These are phyloP conservation scores for Physocephala rufipes DNA, from an alignment of 2,888 invertebrate genomes.

Conservation along the genomic window DNA sequence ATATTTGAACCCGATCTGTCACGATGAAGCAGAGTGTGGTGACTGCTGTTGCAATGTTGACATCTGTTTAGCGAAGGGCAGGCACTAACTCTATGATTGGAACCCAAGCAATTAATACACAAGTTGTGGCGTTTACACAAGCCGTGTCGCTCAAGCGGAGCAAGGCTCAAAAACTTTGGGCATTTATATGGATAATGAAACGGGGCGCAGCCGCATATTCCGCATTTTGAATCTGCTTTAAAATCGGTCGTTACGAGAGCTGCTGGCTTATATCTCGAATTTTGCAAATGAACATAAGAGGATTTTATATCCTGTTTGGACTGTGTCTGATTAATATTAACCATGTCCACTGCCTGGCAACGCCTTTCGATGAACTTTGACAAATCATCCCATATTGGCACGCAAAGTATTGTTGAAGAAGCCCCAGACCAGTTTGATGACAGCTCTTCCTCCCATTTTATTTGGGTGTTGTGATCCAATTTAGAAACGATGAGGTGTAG, in stretches of 20 bases:
- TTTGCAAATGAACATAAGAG: conserved; percentile 3
- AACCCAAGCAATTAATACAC: background rate
- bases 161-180: background rate
- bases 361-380: conserved; percentile 35
- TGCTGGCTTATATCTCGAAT: background rate
- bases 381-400: conserved; percentile 34
- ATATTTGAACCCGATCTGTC: background rate
- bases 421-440: conserved; percentile 19
- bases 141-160: background rate
- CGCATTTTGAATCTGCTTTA: conserved; percentile 6
- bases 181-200: conserved; percentile 17
- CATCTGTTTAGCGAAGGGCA: too few species aligned
- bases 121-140: background rate
- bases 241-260: conserved; percentile 6
- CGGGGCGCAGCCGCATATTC: conserved; percentile 14
- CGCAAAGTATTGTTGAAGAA: background rate
- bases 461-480: conserved; percentile 35
- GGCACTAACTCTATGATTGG: background rate
- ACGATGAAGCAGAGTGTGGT: conserved; percentile 1
- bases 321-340: background rate
- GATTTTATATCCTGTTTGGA: conserved; percentile 5
- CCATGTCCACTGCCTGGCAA: conserved; percentile 21
- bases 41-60: background rate
- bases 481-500: conserved; percentile 35
- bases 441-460: conserved; percentile 40